Evolutionary conservation across 2,888 invertebrate species (phyloP).

Genomic region (Therioaphis trifolii): DNA sequence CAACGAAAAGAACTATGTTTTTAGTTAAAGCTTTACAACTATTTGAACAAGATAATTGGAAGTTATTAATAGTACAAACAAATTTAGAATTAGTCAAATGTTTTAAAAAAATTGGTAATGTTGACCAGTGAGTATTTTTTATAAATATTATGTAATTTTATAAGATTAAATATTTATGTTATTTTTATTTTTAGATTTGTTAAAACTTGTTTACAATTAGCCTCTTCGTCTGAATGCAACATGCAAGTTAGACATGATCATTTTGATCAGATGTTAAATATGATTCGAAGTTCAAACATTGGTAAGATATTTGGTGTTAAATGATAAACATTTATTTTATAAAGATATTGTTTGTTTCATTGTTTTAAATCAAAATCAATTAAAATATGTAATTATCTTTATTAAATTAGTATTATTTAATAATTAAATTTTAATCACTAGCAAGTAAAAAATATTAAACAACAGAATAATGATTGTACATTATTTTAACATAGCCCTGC

Average conservation of each 20-base stretch:
- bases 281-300: conserved; percentile 64
- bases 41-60: conserved; percentile 90
- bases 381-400: no score
- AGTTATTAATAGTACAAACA: conserved; percentile 83
- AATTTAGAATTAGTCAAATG: conserved; percentile 86
- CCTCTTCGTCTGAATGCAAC: conserved; percentile 81
- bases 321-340: neutral
- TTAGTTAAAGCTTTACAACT: conserved; percentile 87
- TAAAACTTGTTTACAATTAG: conserved; percentile 82
- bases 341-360: neutral
- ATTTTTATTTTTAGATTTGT: conserved; percentile 73
- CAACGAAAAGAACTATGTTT: conserved; percentile 90
- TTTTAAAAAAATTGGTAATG: conserved; percentile 83
- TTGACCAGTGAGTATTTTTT: conserved; percentile 73
- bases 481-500: no score
- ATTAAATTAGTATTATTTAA: no score
- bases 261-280: conserved; percentile 84
- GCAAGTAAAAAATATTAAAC: no score
- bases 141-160: conserved; percentile 15
- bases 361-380: no score
- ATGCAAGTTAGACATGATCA: conserved; percentile 80
- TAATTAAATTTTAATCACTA: no score
- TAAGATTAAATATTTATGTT: neutral
- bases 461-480: no score
- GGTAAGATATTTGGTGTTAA: conserved; percentile 64